Base-by-base conservation (phyloP, 1,140 invertebrate genomes). In the Euglossa dilemma region DNA sequence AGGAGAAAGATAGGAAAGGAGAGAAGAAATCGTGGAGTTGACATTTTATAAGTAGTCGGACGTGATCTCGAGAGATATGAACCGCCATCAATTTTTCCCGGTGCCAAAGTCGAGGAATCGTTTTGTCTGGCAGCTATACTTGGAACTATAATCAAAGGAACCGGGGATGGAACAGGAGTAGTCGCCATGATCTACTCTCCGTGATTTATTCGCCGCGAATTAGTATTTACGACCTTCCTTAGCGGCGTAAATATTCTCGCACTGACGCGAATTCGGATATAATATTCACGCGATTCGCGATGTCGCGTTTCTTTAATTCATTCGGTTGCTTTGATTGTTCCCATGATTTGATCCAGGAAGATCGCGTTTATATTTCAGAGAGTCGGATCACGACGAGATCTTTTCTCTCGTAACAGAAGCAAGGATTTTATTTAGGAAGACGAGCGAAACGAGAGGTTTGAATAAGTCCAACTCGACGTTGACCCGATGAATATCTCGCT, bases 131-230 rank as follows among this genome's bases (percentile, higher is more conserved):
- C 67, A 54, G 45, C 20, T 23, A 23, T 12, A 50, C 16, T 28
- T 4, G 14, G 28, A 54, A 80, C 7, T 25, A 56, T 80, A 80
- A 80, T 80, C 69, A 54, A 11, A 23, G 14, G 20, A 52, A 59
- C 5, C 6, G 20, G 25, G 7, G 45, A 9, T 14, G 23, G 3
- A 67, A 64, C 23, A 73, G 23, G 28, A 47, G 25, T 71, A 47
- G 23, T 52, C 80, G 1, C 6, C 8, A 5, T 73, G 59, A 80
- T 82, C 75, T 82, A 82, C 75, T 63, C 59, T 18, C 43, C 23
- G n/a, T n/a, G n/a, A n/a, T n/a, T n/a, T n/a, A n/a, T n/a, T n/a
- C n/a, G n/a, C 43, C 12, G 70, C 63, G 72, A 82, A 82, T 81
- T 61, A 63, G 20, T 74, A 74, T 80, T 73, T 73, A 47, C 57